Evolutionary conservation across 1,140 invertebrate genomes (phyloP).

Genomic region (Drosophila pachea): DNA sequence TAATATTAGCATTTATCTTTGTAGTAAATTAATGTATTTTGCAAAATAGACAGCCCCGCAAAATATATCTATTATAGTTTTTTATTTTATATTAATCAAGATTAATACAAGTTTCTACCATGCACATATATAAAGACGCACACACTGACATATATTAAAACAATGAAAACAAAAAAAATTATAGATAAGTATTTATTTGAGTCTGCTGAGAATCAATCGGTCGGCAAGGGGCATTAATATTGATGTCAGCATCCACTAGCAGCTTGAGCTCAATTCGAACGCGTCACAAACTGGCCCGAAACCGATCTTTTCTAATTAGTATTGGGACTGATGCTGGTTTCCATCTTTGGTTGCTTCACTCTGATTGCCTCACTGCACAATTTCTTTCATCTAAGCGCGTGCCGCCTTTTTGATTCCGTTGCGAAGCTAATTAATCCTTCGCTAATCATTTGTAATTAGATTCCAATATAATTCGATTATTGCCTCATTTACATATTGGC

Average conservation of each 20-base stretch:
- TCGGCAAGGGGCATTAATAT: conserved; percentile 29
- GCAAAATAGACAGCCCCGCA: conserved; percentile 55
- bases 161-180: background rate
- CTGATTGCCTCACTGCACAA: conserved; percentile 25
- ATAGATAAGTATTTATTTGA: conserved; percentile 8
- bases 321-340: conserved; percentile 50
- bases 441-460: conserved; percentile 39
- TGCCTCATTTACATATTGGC: conserved; percentile 13
- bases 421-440: conserved; percentile 21
- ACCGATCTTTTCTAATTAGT: conserved; percentile 31
- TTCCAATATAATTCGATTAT: conserved; percentile 37
- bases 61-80: conserved; percentile 74
- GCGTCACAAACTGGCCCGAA: conserved; percentile 18
- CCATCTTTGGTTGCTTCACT: conserved; percentile 35
- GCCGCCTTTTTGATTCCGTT: conserved; percentile 31
- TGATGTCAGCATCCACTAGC: conserved; percentile 43
- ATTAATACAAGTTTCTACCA: conserved; percentile 62
- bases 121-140: conserved; percentile 4
- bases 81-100: conserved; percentile 53
- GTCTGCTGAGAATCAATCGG: conserved; percentile 19
- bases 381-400: conserved; percentile 50
- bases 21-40: conserved; percentile 72
- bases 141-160: conserved; percentile 6
- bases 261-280: conserved; percentile 19
- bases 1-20: conserved; percentile 66